These are phyloP conservation scores for Penaeus vannamei DNA, from an alignment of 1,140 invertebrate species.

Conservation along the genomic window DNA sequence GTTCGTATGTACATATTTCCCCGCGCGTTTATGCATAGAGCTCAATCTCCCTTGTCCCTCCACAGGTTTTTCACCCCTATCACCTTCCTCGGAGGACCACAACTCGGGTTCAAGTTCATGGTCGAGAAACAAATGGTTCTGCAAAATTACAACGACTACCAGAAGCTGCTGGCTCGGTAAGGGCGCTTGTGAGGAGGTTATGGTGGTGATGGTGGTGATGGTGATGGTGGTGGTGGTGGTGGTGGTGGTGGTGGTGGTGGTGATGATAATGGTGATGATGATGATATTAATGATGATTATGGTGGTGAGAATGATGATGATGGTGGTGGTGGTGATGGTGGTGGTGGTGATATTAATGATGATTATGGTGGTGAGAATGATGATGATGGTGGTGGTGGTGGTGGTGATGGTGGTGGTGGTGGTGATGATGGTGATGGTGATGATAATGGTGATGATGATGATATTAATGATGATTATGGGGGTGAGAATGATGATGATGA, in stretches of 20 bases:
- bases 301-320: neutral
- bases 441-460: neutral
- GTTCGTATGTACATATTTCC: conserved; percentile 27
- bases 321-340: neutral
- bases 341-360: neutral
- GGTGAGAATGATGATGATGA: too few relatives aligned
- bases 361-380: neutral
- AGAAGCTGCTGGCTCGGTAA: conserved; percentile 61
- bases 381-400: neutral
- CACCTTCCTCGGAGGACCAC: conserved; percentile 59
- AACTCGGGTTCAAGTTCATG: conserved; percentile 54
- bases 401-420: neutral
- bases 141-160: conserved; percentile 66
- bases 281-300: neutral
- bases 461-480: neutral
- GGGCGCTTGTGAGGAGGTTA: too few relatives aligned
- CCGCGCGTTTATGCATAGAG: neutral
- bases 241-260: neutral
- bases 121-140: conserved; percentile 64
- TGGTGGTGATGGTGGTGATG: too few relatives aligned
- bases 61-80: conserved; percentile 61
- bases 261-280: neutral
- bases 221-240: neutral
- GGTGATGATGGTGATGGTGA: neutral
- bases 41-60: neutral